phyloP scores from a whole-genome alignment of 1,140 invertebrate genomes.

The Leucophenga varia region DNA sequence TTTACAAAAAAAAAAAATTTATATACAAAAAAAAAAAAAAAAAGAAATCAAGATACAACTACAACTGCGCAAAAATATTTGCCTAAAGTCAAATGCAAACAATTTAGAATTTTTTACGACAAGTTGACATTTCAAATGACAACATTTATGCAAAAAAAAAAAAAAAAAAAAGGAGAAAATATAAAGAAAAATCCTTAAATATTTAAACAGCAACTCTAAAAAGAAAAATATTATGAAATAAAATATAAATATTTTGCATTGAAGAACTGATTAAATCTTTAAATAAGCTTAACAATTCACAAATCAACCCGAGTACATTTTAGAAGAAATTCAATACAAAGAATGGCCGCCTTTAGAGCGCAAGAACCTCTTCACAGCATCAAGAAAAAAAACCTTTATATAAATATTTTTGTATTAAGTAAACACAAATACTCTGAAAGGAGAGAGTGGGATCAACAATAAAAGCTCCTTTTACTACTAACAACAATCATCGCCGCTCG shows the following conservation, averaged over 20 bases:
- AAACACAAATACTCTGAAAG: conserved; percentile 31
- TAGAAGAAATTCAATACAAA: no score
- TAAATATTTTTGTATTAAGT: conserved; percentile 6
- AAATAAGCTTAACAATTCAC: no score
- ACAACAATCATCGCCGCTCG: not conserved
- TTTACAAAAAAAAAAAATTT: not conserved
- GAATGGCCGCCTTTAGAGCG: no score
- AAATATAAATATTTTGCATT: no score
- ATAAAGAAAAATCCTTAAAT: not conserved
- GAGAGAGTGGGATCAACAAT: not conserved
- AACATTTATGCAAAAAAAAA: not conserved
- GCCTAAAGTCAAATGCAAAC: conserved; percentile 29
- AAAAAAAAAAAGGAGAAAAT: not conserved
- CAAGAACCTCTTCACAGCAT: no score
- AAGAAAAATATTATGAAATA: not conserved
- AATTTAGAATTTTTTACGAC: conserved; percentile 39
- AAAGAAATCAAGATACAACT: not conserved
- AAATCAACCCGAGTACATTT: no score
- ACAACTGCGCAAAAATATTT: not conserved
- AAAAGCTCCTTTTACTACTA: not conserved
- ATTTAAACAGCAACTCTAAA: not conserved
- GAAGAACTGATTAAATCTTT: no score
- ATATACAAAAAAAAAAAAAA: conserved; percentile 8
- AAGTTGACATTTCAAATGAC: conserved; percentile 41
- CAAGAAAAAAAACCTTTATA: not conserved